Conservation (phyloP, 2,888 invertebrate species). For the Yponomeuta cagnagella region DNA sequence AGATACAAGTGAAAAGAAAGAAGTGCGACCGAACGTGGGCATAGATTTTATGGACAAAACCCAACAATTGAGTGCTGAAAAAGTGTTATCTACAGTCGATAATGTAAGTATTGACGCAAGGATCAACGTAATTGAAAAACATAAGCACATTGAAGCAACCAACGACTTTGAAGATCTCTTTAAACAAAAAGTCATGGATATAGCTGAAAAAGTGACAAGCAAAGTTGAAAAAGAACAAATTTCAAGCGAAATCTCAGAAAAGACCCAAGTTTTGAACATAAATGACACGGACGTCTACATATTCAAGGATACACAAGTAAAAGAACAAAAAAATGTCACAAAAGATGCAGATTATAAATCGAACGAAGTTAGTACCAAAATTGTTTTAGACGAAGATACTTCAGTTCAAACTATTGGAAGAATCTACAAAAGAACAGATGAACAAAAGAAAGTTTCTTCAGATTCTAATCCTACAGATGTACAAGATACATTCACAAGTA, state of each 20-base stretch:
- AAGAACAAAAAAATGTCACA: neutral
- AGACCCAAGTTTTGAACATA: conserved; percentile 12
- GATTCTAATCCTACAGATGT: conserved; percentile 20
- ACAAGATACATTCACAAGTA: conserved; percentile 26
- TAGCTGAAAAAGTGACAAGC: neutral
- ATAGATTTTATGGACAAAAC: neutral
- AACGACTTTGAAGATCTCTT: conserved; percentile 3
- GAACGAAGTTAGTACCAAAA: neutral
- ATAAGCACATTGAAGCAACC: conserved; percentile 16
- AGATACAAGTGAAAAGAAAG: neutral
- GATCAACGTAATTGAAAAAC: conserved; percentile 16
- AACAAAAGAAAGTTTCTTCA: neutral
- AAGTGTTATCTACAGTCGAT: neutral
- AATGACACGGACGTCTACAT: conserved; percentile 15
- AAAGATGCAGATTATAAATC: neutral
- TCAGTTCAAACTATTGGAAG: neutral
- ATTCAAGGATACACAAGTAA: conserved; percentile 7
- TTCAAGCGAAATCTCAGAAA: conserved; percentile 1
- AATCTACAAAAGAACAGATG: conserved; percentile 22
- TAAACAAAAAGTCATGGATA: neutral
- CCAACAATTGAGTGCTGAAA: neutral
- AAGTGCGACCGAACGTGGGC: neutral
- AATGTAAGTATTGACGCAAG: neutral
- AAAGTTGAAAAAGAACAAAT: neutral
- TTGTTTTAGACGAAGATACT: neutral